These are phyloP conservation scores for Coranthus polyacanthus DNA, from an alignment of 2,797 vertebrate species.

Conservation along the genomic window DNA sequence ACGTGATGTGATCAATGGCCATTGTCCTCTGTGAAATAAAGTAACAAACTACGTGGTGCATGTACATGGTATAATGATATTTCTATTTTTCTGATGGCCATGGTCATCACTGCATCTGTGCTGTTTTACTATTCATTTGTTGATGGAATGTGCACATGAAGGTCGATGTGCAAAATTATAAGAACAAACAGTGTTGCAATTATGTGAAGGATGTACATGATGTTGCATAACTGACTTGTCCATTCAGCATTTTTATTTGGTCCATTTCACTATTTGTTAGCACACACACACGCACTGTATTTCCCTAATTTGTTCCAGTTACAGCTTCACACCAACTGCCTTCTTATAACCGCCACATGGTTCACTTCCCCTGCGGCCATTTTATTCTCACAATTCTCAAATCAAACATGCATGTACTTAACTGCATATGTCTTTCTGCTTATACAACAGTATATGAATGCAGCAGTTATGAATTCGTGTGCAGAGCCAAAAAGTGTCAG, in stretches of 20 bases:
- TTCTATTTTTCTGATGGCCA: not conserved
- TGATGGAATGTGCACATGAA: not conserved
- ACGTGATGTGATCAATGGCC: not conserved
- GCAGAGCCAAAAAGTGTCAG: no score
- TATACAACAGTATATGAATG: no score
- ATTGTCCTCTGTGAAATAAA: not conserved
- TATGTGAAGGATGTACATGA: not conserved
- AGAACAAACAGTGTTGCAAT: no score
- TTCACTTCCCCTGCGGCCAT: not conserved
- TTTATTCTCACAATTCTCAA: not conserved
- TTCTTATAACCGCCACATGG: not conserved
- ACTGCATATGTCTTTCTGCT: no score
- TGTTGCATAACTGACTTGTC: conserved; percentile 27
- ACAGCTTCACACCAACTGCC: not conserved
- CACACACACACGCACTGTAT: not conserved
- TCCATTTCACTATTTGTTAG: conserved; percentile 9
- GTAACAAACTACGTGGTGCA: not conserved
- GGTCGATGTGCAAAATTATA: no score
- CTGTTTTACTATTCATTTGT: not conserved
- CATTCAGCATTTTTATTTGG: conserved; percentile 49
- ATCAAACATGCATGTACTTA: no score
- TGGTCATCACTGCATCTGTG: not conserved
- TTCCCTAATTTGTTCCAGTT: conserved; percentile 29
- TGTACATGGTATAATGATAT: no score
- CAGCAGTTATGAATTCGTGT: no score